Base-by-base conservation (phyloP, 1,140 invertebrate genomes). In the Dendroctonus valens region DNA sequence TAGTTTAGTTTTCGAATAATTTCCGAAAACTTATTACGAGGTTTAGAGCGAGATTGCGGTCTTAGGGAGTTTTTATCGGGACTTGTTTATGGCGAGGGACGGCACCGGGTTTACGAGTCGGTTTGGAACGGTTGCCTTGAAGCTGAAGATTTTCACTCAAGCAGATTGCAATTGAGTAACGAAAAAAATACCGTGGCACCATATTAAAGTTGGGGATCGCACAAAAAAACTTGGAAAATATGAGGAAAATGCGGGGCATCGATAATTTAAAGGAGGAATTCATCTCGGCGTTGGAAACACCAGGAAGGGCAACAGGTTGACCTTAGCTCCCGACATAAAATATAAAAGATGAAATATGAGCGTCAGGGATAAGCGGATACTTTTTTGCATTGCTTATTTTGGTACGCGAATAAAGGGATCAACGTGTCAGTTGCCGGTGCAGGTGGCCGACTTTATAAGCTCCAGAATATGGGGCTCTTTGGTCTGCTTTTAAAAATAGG, bases 341-440 rank as follows among this genome's bases (percentile, higher is more conserved):
- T 62, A 44, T 62, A 62, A 62, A 62, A 62, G 60, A 62, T 62
- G 51, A 62, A 62, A 62, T 62, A 62, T 62, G 60, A 62, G 50
- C 60, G 39, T 41, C 50, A 41, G 51, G 60, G 60, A 62, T 62
- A 62, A 62, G 60, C 60, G 60, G 60, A 42, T 62, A 62, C 60
- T 62, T 62, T 62, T 55, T 62, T 62, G 49, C 60, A 54, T 62
- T 62, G 60, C 60, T 62, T 62, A 62, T 62, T 62, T 62, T 62
- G 39, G 60, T 44, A 39, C 60, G 60, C 49, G 60, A 53, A 62
- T 62, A 60, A 62, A 41, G 60, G 59, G 60, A 52, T 62, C 60
- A 62, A 62, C 60, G 49, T 62, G 60, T 62, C 60, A 62, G 50
- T 53, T 44, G 60, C 40, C 60, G 60, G 60, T 62, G 41, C 60